Evolutionary conservation across 2,113 vertebrate species (phyloP).

Genomic region (Mola mola): DNA sequence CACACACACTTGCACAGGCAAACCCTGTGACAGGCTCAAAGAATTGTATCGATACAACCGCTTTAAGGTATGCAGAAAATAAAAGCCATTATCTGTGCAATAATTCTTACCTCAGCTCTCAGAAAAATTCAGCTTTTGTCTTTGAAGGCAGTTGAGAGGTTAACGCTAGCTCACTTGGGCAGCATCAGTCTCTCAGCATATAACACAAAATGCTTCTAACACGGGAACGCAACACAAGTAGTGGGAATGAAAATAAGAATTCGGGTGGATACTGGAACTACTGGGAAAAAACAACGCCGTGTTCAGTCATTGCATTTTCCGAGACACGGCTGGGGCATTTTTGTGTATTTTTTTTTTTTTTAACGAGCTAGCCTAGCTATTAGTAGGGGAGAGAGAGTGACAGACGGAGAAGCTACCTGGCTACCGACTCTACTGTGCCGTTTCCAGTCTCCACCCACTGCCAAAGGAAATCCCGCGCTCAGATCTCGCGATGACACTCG

Average conservation of each 20-base stretch:
- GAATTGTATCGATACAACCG: neutral
- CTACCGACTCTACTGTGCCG: slow-evolving; percentile 44
- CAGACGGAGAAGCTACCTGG: slow-evolving; percentile 18
- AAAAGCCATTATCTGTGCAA: neutral
- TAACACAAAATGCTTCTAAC: slow-evolving; percentile 30
- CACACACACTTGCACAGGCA: slow-evolving; percentile 24
- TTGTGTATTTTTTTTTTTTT: no score
- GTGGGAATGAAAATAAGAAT: neutral
- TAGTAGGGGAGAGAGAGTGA: slow-evolving; percentile 4
- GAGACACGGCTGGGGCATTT: neutral
- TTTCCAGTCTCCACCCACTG: slow-evolving; percentile 51
- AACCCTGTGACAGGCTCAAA: slow-evolving; percentile 5
- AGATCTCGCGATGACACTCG: slow-evolving; percentile 53
- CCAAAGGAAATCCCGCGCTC: slow-evolving; percentile 34
- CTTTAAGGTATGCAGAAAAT: neutral
- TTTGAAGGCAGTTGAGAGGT: slow-evolving; percentile 37
- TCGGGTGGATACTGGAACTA: neutral
- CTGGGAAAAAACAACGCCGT: slow-evolving; percentile 1
- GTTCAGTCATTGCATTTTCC: slow-evolving; percentile 32
- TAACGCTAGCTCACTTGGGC: slow-evolving; percentile 67
- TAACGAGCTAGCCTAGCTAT: slow-evolving; percentile 46
- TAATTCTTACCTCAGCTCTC: slow-evolving; percentile 41
- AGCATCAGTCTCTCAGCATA: slow-evolving; percentile 18
- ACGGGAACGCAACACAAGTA: neutral
- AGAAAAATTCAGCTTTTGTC: slow-evolving; percentile 20